These are phyloP conservation scores for Aelia acuminata DNA, from an alignment of 2,888 invertebrate species.

Conservation along the genomic window DNA sequence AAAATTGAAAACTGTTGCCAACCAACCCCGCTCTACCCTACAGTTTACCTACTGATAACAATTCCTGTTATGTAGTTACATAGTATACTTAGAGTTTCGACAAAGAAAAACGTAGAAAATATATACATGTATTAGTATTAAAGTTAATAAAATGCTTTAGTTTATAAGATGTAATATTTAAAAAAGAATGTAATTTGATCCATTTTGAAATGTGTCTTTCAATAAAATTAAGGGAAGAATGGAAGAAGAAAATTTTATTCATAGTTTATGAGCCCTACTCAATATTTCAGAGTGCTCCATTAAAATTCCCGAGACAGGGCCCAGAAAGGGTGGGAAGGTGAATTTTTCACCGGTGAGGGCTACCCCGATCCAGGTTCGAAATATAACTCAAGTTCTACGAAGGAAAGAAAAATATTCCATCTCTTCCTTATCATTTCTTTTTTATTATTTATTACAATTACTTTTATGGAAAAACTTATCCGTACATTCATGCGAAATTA, in stretches of 20 bases:
- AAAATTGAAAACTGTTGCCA: no score
- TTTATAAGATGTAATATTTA: no score
- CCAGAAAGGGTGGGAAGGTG: not conserved
- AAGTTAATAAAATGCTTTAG: no score
- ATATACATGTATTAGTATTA: no score
- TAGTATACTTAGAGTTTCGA: no score
- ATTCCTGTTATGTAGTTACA: no score
- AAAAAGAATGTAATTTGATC: no score
- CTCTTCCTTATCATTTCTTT: not conserved
- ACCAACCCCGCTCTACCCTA: no score
- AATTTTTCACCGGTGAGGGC: not conserved
- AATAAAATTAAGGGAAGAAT: not conserved
- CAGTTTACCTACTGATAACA: no score
- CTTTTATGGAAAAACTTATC: not conserved
- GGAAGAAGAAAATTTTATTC: not conserved
- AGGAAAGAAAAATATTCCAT: not conserved
- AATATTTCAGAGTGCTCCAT: not conserved
- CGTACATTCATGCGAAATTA: not conserved
- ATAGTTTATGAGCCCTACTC: not conserved
- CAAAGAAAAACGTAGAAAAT: no score
- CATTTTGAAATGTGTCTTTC: not conserved
- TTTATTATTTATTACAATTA: not conserved
- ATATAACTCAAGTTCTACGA: not conserved
- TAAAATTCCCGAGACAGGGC: conserved; percentile 7
- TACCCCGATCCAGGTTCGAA: not conserved